Conservation (phyloP, 2,113 vertebrate genomes). For the Oncorhynchus nerka region DNA sequence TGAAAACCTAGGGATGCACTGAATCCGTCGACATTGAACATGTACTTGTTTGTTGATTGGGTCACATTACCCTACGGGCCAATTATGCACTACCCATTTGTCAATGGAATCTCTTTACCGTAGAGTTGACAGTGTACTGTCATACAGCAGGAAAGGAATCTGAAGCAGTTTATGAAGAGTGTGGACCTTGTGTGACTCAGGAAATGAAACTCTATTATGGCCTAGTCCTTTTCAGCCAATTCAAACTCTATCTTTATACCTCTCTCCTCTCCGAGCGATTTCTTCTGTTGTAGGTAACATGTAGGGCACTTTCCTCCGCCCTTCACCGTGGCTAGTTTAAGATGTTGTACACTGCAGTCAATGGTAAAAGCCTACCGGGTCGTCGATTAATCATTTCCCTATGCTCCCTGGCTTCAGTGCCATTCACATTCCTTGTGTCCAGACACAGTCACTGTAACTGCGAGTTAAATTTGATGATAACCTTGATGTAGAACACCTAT, state of each 20-base stretch:
- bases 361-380: background rate
- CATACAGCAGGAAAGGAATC: too few relatives aligned
- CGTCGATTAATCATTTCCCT: background rate
- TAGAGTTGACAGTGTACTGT: too few relatives aligned
- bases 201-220: background rate
- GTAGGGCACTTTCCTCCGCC: background rate
- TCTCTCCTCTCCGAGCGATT: background rate
- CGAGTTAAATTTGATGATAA: background rate
- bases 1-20: background rate
- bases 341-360: background rate
- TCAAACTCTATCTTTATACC: background rate
- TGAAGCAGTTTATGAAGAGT: too few relatives aligned
- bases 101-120: background rate
- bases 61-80: background rate
- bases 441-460: background rate
- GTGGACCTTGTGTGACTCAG: background rate
- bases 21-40: background rate
- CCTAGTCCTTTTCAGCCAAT: background rate
- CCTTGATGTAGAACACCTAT: constrained; percentile 21
- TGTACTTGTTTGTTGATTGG: background rate
- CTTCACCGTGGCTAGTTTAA: background rate
- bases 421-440: too few relatives aligned
- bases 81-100: background rate
- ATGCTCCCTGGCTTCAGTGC: background rate
- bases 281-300: background rate